phyloP scores from a whole-genome alignment of 2,113 vertebrate species.

The Aviceda subcristata region DNA sequence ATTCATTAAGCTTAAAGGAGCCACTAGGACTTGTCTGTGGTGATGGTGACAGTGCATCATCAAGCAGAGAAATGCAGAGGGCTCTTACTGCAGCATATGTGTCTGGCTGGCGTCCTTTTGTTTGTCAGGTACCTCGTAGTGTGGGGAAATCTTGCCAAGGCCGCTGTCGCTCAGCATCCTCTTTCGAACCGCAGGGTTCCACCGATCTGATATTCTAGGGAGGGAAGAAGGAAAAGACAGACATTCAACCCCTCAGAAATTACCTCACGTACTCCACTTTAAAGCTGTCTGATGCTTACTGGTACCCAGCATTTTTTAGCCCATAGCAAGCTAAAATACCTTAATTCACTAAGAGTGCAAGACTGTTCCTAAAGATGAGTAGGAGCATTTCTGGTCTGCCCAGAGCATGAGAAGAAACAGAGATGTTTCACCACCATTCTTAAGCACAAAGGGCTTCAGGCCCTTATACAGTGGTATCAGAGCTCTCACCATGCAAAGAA shows the following conservation, averaged over 20 bases:
- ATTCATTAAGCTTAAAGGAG: background rate
- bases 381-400: background rate
- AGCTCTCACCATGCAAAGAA: background rate
- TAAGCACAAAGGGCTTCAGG: background rate
- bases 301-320: background rate
- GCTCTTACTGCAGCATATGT: slow-evolving; percentile 76
- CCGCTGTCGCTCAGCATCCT: slow-evolving; percentile 75
- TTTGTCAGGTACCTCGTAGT: slow-evolving; percentile 74
- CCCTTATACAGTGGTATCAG: background rate
- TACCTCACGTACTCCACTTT: background rate
- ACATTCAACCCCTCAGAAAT: background rate
- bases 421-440: background rate
- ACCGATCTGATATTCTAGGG: slow-evolving; percentile 73
- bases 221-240: background rate
- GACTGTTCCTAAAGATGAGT: background rate
- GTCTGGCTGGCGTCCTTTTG: slow-evolving; percentile 75
- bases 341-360: background rate
- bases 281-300: background rate
- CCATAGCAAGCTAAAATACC: background rate
- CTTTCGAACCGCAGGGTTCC: slow-evolving; percentile 72
- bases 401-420: background rate
- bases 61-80: slow-evolving; percentile 45
- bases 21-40: background rate
- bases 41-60: background rate
- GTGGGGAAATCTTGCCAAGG: slow-evolving; percentile 65